Evolutionary conservation across 2,113 vertebrate genomes (phyloP).

Genomic region (Sander vitreus): DNA sequence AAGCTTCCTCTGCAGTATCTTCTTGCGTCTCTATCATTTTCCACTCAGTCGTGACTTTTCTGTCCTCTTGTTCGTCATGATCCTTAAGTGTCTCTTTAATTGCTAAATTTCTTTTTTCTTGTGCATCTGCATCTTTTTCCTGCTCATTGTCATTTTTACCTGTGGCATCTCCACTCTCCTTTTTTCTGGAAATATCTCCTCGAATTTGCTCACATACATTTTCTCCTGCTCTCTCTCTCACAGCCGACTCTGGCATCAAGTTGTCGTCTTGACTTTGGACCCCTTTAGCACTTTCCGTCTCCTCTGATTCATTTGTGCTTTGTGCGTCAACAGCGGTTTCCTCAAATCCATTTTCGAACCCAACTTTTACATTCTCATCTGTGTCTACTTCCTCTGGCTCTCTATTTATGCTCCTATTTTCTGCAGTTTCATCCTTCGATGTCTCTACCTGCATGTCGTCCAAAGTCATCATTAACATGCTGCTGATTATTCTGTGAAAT

Average conservation of each 20-base stretch:
- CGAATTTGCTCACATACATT: background rate
- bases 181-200: background rate
- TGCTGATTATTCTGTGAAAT: slow-evolving; percentile 72
- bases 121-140: background rate
- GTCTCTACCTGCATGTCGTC: slow-evolving; percentile 64
- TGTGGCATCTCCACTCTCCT: background rate
- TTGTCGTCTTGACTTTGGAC: background rate
- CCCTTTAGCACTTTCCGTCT: background rate
- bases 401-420: background rate
- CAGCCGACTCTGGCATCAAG: background rate
- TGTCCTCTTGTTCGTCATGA: background rate
- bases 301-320: background rate
- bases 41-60: background rate
- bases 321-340: background rate
- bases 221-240: background rate
- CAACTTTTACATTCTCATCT: background rate
- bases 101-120: background rate
- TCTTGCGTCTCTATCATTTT: background rate
- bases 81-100: background rate
- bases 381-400: slow-evolving; percentile 7
- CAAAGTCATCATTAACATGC: slow-evolving; percentile 72
- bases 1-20: background rate
- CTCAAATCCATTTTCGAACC: background rate
- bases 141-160: background rate
- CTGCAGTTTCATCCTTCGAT: background rate